phyloP scores from a whole-genome alignment of 2,888 invertebrate genomes.

The Mechanitis mazaeus region DNA sequence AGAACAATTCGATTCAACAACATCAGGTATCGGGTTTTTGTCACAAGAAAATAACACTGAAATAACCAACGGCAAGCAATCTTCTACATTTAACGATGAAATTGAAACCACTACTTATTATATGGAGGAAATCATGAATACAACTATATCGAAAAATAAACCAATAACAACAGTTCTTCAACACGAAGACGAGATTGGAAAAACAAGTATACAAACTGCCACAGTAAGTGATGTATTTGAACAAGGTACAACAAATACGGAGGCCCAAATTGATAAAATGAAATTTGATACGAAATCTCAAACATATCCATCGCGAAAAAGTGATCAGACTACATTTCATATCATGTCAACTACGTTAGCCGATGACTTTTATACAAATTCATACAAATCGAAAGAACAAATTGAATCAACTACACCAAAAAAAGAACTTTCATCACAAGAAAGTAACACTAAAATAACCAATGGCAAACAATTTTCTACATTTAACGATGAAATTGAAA shows the following conservation, averaged over 20 bases:
- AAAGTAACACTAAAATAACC: neutral
- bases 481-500: neutral
- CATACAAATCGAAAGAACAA: neutral
- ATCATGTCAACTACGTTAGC: neutral
- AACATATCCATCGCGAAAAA: neutral
- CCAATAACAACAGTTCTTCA: neutral
- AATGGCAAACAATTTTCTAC: neutral
- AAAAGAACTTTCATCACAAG: neutral
- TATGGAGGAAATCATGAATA: neutral
- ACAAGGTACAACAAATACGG: too few relatives aligned
- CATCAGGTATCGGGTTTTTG: neutral
- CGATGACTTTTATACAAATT: neutral
- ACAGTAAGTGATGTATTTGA: too few relatives aligned
- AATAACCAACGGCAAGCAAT: neutral
- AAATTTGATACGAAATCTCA: too few relatives aligned
- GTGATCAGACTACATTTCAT: neutral
- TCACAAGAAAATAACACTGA: neutral
- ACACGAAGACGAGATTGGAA: neutral
- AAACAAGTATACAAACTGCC: neutral
- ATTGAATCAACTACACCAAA: neutral
- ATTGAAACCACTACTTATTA: slow-evolving; percentile 2
- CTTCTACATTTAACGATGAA: neutral
- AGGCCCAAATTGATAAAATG: too few relatives aligned
- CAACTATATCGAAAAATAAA: neutral
- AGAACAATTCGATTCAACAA: neutral